Conservation (phyloP, 2,888 invertebrate genomes). For the Alloscopus bannaensis region DNA sequence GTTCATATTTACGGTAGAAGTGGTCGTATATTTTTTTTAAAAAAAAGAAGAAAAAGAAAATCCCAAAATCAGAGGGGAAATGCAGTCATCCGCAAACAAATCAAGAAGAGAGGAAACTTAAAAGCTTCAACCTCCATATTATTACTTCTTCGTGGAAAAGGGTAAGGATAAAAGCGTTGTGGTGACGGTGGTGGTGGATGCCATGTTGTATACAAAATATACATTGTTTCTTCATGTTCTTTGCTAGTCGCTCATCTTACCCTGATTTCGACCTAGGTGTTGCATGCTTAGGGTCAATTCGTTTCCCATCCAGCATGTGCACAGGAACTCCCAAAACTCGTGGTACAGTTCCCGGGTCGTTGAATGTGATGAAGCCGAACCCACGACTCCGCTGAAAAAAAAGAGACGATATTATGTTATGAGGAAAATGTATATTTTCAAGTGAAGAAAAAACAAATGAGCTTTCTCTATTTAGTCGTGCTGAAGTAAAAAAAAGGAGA, state of each 20-base stretch:
- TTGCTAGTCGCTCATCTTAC: slow-evolving; percentile 68
- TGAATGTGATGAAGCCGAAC: slow-evolving; percentile 95
- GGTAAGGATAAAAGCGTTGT: neutral
- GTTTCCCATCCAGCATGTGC: slow-evolving; percentile 93
- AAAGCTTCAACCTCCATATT: slow-evolving; percentile 52
- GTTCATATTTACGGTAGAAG: no score
- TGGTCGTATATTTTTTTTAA: neutral
- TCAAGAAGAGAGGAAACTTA: slow-evolving; percentile 48
- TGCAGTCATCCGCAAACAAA: slow-evolving; percentile 64
- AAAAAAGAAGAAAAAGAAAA: neutral
- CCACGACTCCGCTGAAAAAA: slow-evolving; percentile 89
- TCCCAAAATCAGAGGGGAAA: slow-evolving; percentile 58
- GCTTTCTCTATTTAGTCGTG: neutral
- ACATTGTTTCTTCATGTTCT: slow-evolving; percentile 20
- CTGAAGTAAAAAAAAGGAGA: neutral
- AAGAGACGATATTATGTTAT: slow-evolving; percentile 46
- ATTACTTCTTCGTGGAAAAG: slow-evolving; percentile 12
- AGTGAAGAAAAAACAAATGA: slow-evolving; percentile 5
- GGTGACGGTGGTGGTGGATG: neutral
- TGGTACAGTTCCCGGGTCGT: slow-evolving; percentile 92
- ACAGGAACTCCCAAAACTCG: slow-evolving; percentile 93
- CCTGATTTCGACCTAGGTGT: slow-evolving; percentile 73
- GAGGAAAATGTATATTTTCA: neutral
- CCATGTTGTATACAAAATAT: neutral
- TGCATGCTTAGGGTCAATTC: slow-evolving; percentile 92